Base-by-base conservation (phyloP, 2,113 vertebrate genomes). In the Natator depressus region DNA sequence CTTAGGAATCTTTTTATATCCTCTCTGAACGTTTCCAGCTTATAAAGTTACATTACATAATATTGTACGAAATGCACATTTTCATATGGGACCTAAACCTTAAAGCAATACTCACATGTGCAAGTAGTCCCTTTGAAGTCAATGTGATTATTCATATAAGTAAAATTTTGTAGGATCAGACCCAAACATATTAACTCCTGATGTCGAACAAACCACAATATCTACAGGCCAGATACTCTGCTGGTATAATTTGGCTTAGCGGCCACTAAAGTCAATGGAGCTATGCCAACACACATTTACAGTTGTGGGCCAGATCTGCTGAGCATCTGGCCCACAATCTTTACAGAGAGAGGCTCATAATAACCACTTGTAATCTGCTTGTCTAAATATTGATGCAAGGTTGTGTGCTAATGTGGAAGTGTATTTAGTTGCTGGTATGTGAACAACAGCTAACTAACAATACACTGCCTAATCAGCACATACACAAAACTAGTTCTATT, bases 391-490 rank as follows among this genome's bases (percentile, higher is more conserved):
- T 72, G 93, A 65, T n/a, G 89, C 47, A 54, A 84, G 47, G 59
- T 47, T 94, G 75, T 96, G 94, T 93, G 97, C 87, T 98, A 82
- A 98, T 96, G 59, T 97, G 97, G 97, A 94, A 97, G 91, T 97
- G 97, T 89, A 97, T 93, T 87, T 96, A 98, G 96, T 97, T 97
- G 97, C 98, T 98, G 97, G 91, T 94, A 65, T 81, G 57, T 51
- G n/a, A 83, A 92, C 93, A 89, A 80, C 97, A 98, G 97, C 98
- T 98, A 99, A 98, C 99, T 98, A 98, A 98, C 98, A 97, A 89
- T 98, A 98, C 98, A 98, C 98, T 99, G 98, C 98, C 98, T 98
- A n/a, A 98, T 97, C 98, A 97, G 95, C 98, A 93, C 92, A 98
- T 83, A 46, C 88, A 79, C 2, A 59, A 51, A 87, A 83, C 85